phyloP scores from a whole-genome alignment of 1,140 invertebrate species.

The Rhagoletis zephyria region DNA sequence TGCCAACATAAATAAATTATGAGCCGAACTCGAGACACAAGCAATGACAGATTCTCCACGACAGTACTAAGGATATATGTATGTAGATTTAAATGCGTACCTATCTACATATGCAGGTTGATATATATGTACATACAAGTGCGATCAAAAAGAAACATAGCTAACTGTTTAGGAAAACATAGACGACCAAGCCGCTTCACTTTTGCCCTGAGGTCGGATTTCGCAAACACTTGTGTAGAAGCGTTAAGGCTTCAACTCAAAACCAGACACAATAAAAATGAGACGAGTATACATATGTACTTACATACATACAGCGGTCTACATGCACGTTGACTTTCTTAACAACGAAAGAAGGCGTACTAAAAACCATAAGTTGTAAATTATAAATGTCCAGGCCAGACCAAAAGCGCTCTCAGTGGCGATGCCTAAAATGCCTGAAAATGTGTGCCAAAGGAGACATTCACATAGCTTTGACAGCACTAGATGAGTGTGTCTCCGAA shows the following conservation, averaged over 20 bases:
- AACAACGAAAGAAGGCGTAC: neutral
- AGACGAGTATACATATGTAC: neutral
- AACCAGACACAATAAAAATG: neutral
- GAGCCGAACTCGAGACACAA: neutral
- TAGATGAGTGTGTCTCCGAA: neutral
- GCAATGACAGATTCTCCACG: neutral
- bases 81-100: no score
- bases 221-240: neutral
- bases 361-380: slow-evolving; percentile 24
- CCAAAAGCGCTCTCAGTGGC: neutral
- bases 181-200: neutral
- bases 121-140: neutral
- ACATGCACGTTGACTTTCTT: no score
- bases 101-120: no score
- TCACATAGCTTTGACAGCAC: neutral
- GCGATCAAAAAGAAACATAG: neutral
- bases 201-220: neutral
- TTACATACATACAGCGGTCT: no score
- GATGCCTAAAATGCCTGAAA: neutral
- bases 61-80: neutral
- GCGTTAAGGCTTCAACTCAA: neutral
- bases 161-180: neutral
- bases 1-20: slow-evolving; percentile 26
- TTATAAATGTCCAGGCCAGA: slow-evolving; percentile 20
- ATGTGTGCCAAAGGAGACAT: neutral